Percentiles rank a stretch among this genome's conserved stretches.
Evolutionary conservation across 2,113 vertebrate genomes (phyloP).

Genomic region (Vulpes vulpes): DNA sequence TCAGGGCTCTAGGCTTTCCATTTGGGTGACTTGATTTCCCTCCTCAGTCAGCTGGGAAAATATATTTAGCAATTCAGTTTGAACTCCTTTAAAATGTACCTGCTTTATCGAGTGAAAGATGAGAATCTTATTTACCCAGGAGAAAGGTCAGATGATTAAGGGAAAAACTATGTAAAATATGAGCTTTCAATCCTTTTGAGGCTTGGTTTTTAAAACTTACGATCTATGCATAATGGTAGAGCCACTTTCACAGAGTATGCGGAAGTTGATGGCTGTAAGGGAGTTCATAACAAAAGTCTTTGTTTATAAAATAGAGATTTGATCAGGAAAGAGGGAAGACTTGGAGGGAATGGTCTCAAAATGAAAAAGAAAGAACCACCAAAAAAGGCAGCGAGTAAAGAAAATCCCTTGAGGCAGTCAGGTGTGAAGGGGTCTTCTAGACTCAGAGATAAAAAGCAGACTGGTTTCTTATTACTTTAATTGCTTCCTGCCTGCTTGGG

Average conservation of each 20-base stretch:
- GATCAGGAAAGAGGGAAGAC: constrained; percentile 34
- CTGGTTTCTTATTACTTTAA: constrained; percentile 45
- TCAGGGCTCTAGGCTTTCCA: not conserved
- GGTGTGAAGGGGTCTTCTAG: not conserved
- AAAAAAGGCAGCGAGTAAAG: not conserved
- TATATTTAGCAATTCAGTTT: not conserved
- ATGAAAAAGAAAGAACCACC: not conserved
- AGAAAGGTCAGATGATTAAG: not conserved
- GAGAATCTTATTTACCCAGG: not conserved
- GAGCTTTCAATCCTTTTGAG: not conserved
- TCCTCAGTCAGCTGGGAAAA: not conserved
- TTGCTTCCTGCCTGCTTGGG: constrained; percentile 56
- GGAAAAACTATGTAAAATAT: not conserved
- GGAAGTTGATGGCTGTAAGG: not conserved
- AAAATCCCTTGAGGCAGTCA: not conserved
- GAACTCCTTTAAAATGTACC: not conserved
- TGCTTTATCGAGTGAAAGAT: not conserved
- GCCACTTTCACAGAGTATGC: not conserved
- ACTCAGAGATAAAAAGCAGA: not conserved
- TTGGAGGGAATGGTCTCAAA: not conserved
- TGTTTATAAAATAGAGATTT: constrained; percentile 49
- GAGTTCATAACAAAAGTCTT: not conserved
- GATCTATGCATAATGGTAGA: not conserved
- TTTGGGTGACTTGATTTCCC: not conserved
- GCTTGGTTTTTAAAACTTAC: not conserved